These are phyloP conservation scores for Cherax destructor DNA, from an alignment of 1,140 invertebrate species.

Conservation along the genomic window DNA sequence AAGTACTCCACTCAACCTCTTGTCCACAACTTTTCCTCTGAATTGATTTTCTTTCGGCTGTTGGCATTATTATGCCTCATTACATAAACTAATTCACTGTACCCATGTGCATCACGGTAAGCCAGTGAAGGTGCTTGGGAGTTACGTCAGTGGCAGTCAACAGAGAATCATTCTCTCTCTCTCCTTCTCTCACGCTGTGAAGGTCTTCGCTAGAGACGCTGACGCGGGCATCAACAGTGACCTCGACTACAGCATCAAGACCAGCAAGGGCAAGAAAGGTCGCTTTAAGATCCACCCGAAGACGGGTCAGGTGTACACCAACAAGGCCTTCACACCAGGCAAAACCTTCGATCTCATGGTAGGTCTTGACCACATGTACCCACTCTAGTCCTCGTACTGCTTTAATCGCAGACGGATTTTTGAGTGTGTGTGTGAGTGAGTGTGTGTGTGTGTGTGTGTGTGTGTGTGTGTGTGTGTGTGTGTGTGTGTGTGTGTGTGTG, in stretches of 20 bases:
- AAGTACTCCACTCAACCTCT: background rate
- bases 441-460: background rate
- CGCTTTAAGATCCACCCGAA: slow-evolving; percentile 63
- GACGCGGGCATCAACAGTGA: slow-evolving; percentile 49
- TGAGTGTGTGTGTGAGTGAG: background rate
- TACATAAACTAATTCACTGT: background rate
- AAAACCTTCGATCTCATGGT: slow-evolving; percentile 52
- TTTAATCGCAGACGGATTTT: background rate
- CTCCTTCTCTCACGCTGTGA: background rate
- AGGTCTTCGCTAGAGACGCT: slow-evolving; percentile 55
- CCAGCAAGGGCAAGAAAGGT: slow-evolving; percentile 54
- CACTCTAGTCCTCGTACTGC: background rate
- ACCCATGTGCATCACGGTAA: background rate
- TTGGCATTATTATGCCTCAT: background rate
- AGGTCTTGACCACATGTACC: background rate
- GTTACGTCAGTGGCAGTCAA: background rate
- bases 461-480: background rate
- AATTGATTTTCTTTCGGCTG: background rate
- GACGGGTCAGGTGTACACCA: slow-evolving; percentile 56
- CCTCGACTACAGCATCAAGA: slow-evolving; percentile 60
- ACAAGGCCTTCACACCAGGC: slow-evolving; percentile 39
- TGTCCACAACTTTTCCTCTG: background rate
- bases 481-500: no score
- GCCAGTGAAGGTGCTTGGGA: background rate
- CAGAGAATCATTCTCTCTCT: background rate